These are phyloP conservation scores for Agonum fuliginosum DNA, from an alignment of 2,888 invertebrate genomes.

Conservation along the genomic window DNA sequence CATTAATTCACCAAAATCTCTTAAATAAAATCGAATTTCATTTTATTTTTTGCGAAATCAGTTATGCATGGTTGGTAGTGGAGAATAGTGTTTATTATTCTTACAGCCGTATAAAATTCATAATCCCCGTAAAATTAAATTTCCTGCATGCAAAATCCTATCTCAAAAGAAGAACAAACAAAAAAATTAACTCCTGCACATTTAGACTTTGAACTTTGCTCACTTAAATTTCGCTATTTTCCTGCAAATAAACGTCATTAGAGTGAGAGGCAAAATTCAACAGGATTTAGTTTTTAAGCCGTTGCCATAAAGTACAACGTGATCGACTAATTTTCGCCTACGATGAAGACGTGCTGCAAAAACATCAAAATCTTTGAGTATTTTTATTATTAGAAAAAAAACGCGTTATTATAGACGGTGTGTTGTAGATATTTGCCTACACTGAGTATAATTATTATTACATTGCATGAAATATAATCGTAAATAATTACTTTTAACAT, in stretches of 20 bases:
- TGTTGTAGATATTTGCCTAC: too few relatives aligned
- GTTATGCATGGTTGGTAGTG: too few relatives aligned
- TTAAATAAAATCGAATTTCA: too few relatives aligned
- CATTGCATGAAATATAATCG: too few relatives aligned
- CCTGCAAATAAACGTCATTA: conserved; percentile 40
- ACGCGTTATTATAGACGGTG: too few relatives aligned
- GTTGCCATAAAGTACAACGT: conserved; percentile 5
- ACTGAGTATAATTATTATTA: too few relatives aligned
- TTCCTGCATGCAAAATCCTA: not conserved
- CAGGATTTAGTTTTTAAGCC: conserved; percentile 29
- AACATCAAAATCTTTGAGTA: not conserved
- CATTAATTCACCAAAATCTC: too few relatives aligned
- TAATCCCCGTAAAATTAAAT: not conserved
- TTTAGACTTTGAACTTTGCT: conserved; percentile 25
- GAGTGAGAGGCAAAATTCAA: not conserved
- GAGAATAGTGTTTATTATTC: too few relatives aligned
- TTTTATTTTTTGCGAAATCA: too few relatives aligned
- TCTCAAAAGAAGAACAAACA: conserved; percentile 24
- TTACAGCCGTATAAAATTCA: too few relatives aligned
- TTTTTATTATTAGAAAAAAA: too few relatives aligned
- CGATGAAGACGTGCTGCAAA: not conserved
- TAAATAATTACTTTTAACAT: too few relatives aligned
- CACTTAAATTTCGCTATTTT: conserved; percentile 23
- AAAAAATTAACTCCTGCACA: not conserved
- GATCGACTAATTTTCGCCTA: not conserved